These are phyloP conservation scores for Salvelinus fontinalis DNA, from an alignment of 2,113 vertebrate species.

Conservation along the genomic window DNA sequence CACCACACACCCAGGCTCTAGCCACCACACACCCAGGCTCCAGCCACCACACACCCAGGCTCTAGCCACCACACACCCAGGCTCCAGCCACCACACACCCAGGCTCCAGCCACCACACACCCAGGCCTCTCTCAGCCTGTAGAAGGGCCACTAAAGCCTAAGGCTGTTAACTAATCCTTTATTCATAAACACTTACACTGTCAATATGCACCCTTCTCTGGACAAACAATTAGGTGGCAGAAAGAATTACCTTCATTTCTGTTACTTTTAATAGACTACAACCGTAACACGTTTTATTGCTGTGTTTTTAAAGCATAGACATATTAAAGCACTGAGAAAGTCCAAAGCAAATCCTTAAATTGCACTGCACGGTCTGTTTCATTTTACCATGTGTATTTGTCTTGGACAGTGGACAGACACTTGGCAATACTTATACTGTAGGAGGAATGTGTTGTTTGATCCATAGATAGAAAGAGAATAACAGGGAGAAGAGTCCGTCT, in stretches of 20 bases:
- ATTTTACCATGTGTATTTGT: constrained; percentile 24
- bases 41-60: too few relatives aligned
- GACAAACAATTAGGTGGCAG: neutral
- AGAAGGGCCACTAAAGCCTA: too few relatives aligned
- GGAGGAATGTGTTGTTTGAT: constrained; percentile 63
- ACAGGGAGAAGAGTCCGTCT: constrained; percentile 55
- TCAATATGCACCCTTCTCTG: neutral
- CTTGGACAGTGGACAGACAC: constrained; percentile 51
- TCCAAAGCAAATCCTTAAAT: constrained; percentile 26
- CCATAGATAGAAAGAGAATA: constrained; percentile 67
- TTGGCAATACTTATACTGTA: constrained; percentile 74
- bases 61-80: too few relatives aligned
- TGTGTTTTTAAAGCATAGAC: constrained; percentile 49
- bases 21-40: neutral
- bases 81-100: too few relatives aligned
- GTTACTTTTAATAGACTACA: constrained; percentile 40
- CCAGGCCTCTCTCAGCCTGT: too few relatives aligned
- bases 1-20: neutral
- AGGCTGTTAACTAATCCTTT: too few relatives aligned
- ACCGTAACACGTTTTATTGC: constrained; percentile 37
- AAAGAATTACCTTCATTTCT: constrained; percentile 20
- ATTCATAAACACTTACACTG: too few relatives aligned
- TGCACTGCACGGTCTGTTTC: constrained; percentile 11
- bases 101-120: too few relatives aligned
- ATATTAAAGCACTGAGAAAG: constrained; percentile 55